Evolutionary conservation across 2,797 vertebrate genomes (phyloP).

Genomic region (Enteromius mattozi): DNA sequence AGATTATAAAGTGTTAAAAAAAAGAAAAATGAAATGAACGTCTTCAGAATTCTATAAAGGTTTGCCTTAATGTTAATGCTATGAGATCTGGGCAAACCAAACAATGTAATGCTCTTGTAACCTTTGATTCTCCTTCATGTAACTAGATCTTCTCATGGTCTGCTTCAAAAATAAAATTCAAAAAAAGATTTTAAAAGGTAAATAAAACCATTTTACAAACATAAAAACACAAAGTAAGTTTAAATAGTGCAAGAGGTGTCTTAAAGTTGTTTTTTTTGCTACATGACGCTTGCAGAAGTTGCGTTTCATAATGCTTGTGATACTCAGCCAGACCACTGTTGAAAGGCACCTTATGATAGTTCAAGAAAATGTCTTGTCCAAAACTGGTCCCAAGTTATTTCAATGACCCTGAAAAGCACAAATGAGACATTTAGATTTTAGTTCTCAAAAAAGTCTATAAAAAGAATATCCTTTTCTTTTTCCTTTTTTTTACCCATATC

Average conservation of each 20-base stretch:
- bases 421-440: constrained; percentile 9
- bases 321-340: constrained; percentile 53
- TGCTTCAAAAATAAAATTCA: constrained; percentile 19
- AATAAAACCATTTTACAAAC: constrained; percentile 29
- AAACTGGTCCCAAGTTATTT: constrained; percentile 52
- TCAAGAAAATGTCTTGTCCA: constrained; percentile 42
- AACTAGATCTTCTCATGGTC: neutral
- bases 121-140: constrained; percentile 24
- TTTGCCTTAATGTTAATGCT: neutral
- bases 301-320: constrained; percentile 52
- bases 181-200: constrained; percentile 8
- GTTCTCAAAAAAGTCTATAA: neutral
- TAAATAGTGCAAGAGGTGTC: constrained; percentile 83
- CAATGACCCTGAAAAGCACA: constrained; percentile 60
- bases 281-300: constrained; percentile 79
- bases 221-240: constrained; percentile 49
- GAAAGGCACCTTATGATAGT: constrained; percentile 63
- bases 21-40: no score
- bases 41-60: neutral
- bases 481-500: neutral
- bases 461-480: no score
- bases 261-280: constrained; percentile 75
- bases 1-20: neutral
- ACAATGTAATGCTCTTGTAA: constrained; percentile 2
- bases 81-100: constrained; percentile 9